Base-by-base conservation (phyloP, 2,113 vertebrate genomes). In the Petrocephalus microphthalmus region DNA sequence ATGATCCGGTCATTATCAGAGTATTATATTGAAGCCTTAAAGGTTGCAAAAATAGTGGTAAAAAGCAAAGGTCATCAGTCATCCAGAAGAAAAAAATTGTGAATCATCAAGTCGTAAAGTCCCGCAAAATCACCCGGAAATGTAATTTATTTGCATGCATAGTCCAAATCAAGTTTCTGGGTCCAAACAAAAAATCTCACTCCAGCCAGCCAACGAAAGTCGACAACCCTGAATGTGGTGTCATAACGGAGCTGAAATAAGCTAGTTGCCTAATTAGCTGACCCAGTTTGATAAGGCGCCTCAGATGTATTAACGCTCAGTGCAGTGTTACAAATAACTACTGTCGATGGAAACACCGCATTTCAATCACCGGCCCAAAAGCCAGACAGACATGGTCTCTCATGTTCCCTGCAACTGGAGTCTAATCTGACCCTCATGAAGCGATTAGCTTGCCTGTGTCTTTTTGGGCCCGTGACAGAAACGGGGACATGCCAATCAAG, bases 221-320 rank as follows among this genome's bases (percentile, higher is more conserved):
- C 3, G 42, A 3, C 42, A 42, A 3, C 42, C 42, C 42, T 42
- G 42, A 95, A 94, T 37, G 89, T 89, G 92, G 94, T 93, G 93
- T 94, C 94, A 95, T 94, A 92, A 92, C 91, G 93, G 93, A 94
- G 94, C 93, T 89, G 93, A 92, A 95, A 94, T 94, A 93, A 95
- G 94, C 93, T 96, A 96, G 96, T 95, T 95, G 94, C 95, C 95
- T 95, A 95, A 95, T 96, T 95, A 95, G 95, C 93, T 94, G 95
- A 95, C 95, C 94, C 93, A 95, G 94, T 95, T 95, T 93, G 90
- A 94, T 95, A 95, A 95, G 94, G 94, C 93, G 91, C 94, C 95
- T 95, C 95, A 91, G 93, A 92, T 94, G 93, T 92, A 95, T 95
- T 95, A 95, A 92, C 94, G 91, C 87, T 29, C 89, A 94, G 94